Conservation (phyloP, 1,140 invertebrate genomes). For the Helicoverpa armigera region DNA sequence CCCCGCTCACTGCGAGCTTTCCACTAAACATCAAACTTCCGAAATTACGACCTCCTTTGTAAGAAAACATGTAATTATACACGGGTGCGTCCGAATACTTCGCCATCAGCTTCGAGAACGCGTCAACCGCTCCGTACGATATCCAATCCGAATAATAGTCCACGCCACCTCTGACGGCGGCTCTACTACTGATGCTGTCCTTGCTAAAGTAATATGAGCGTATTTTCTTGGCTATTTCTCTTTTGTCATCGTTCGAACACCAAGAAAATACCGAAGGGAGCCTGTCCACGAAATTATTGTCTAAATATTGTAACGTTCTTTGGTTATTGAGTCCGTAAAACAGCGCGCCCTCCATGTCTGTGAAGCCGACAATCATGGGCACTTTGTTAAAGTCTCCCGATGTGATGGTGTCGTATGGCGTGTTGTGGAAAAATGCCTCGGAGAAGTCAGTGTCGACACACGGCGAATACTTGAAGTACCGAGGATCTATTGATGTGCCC, state of each 20-base stretch:
- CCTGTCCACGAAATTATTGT: conserved; percentile 68
- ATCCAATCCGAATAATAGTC: conserved; percentile 77
- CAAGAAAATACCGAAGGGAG: conserved; percentile 73
- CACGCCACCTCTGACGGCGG: conserved; percentile 56
- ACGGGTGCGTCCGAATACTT: conserved; percentile 66
- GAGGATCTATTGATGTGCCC: conserved; percentile 67
- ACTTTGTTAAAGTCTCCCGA: conserved; percentile 75
- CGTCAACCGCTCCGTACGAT: conserved; percentile 65
- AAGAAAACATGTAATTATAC: conserved; percentile 76
- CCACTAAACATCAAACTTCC: conserved; percentile 60
- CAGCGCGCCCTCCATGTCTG: conserved; percentile 70
- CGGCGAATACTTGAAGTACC: conserved; percentile 75
- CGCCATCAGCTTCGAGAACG: conserved; percentile 68
- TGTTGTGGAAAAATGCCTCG: conserved; percentile 69
- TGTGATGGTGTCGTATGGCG: conserved; percentile 70
- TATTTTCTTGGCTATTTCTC: conserved; percentile 60
- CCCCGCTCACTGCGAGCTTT: conserved; percentile 55
- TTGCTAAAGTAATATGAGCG: conserved; percentile 70
- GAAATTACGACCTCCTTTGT: conserved; percentile 72
- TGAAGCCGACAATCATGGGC: conserved; percentile 73
- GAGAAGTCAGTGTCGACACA: conserved; percentile 68
- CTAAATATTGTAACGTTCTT: conserved; percentile 63
- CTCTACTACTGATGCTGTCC: conserved; percentile 57
- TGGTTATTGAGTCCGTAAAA: conserved; percentile 70
- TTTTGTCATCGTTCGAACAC: conserved; percentile 65